These are phyloP conservation scores for Amphipyra tragopoginis DNA, from an alignment of 2,888 invertebrate species.

Conservation along the genomic window DNA sequence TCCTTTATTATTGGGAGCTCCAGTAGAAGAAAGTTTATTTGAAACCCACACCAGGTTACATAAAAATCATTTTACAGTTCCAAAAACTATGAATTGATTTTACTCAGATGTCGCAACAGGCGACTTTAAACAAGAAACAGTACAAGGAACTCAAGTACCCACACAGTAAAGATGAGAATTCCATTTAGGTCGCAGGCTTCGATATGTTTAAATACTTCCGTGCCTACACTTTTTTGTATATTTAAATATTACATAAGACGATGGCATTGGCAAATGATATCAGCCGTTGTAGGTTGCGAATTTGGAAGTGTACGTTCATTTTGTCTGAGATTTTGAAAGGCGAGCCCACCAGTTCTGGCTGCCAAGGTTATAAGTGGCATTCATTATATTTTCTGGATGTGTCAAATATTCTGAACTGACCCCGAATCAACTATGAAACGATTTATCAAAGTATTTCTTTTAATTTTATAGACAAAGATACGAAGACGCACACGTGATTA, in stretches of 20 bases:
- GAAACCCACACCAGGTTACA: neutral
- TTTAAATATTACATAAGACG: conserved; percentile 15
- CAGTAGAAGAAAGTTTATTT: conserved; percentile 1
- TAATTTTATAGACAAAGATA: too few species aligned
- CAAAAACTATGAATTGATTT: too few species aligned
- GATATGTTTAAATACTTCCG: neutral
- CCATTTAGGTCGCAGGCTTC: too few species aligned
- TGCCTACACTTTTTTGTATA: neutral
- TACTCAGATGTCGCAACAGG: too few species aligned
- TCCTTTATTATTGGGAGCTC: neutral
- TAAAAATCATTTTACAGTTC: too few species aligned
- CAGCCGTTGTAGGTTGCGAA: conserved; percentile 33
- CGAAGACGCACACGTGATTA: too few species aligned
- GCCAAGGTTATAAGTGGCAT: conserved; percentile 20
- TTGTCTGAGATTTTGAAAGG: conserved; percentile 37
- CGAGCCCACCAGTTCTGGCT: conserved; percentile 16
- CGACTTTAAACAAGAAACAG: too few species aligned
- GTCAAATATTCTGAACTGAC: neutral
- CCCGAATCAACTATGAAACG: too few species aligned
- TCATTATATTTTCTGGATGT: conserved; percentile 5
- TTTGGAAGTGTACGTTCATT: conserved; percentile 32
- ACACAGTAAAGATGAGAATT: too few species aligned
- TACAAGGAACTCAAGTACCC: too few species aligned
- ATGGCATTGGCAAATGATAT: conserved; percentile 35
- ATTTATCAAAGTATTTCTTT: too few species aligned